A percentile compares a stretch with the other conserved stretches of the same genome.
Evolutionary conservation across 1,140 invertebrate genomes (phyloP).

Genomic region (Antheraea mylitta): DNA sequence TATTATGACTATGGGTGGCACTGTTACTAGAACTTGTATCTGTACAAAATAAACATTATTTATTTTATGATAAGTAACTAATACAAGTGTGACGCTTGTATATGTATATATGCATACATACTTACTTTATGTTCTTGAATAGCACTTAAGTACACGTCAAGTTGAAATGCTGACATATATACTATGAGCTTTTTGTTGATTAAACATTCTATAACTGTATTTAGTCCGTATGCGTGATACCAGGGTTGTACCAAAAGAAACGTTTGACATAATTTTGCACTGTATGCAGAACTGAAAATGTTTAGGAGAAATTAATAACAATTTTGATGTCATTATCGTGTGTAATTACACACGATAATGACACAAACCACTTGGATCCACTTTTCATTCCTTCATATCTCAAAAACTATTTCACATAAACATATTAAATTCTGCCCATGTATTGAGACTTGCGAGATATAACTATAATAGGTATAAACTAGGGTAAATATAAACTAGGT

Average conservation of each 20-base stretch:
- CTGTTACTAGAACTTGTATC: slow-evolving; percentile 9
- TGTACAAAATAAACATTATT: slow-evolving; percentile 11
- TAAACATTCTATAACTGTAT: slow-evolving; percentile 36
- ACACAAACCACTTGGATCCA: too few relatives aligned
- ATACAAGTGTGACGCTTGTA: too few relatives aligned
- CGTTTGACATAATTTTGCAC: not conserved
- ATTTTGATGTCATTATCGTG: too few relatives aligned
- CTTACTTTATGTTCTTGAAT: slow-evolving; percentile 63
- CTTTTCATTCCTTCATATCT: too few relatives aligned
- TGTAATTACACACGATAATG: too few relatives aligned
- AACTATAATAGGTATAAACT: too few relatives aligned
- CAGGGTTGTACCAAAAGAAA: slow-evolving; percentile 56
- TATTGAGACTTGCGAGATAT: too few relatives aligned
- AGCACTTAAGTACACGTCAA: slow-evolving; percentile 78
- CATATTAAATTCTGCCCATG: too few relatives aligned
- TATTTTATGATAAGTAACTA: too few relatives aligned
- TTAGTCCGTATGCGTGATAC: slow-evolving; percentile 69
- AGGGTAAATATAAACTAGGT: too few relatives aligned
- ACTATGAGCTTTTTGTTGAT: slow-evolving; percentile 55
- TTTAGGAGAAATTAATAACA: too few relatives aligned
- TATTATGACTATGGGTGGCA: not conserved
- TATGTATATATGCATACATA: not conserved
- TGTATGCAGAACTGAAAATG: slow-evolving; percentile 22
- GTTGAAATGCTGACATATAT: slow-evolving; percentile 81
- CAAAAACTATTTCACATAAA: too few relatives aligned